Conservation (phyloP, 2,888 invertebrate genomes). For the Tenodera sinensis region DNA sequence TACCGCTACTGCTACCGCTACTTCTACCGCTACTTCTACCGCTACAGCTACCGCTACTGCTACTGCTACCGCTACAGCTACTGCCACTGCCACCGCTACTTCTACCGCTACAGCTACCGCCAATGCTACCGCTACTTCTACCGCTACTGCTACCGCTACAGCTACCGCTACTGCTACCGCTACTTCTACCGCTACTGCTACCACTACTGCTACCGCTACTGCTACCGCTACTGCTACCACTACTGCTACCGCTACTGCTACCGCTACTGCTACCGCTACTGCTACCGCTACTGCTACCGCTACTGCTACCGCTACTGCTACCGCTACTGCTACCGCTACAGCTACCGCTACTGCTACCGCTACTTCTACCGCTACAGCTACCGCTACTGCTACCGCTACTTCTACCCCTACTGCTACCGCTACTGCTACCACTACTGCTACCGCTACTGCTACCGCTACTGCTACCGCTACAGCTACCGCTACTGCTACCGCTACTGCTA, state of each 20-base stretch:
- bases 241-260: not conserved
- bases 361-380: not conserved
- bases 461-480: not conserved
- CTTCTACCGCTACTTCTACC: not conserved
- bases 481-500: not conserved
- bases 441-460: not conserved
- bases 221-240: not conserved
- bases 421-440: not conserved
- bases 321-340: not conserved
- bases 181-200: not conserved
- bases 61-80: not conserved
- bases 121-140: not conserved
- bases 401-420: no score
- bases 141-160: not conserved
- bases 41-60: not conserved
- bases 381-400: not conserved
- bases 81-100: not conserved
- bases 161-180: not conserved
- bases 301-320: not conserved
- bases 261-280: not conserved
- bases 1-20: not conserved
- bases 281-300: not conserved
- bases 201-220: not conserved
- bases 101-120: not conserved
- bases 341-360: not conserved